Base-by-base conservation (phyloP, 2,797 vertebrate species). In the Selene dorsalis region DNA sequence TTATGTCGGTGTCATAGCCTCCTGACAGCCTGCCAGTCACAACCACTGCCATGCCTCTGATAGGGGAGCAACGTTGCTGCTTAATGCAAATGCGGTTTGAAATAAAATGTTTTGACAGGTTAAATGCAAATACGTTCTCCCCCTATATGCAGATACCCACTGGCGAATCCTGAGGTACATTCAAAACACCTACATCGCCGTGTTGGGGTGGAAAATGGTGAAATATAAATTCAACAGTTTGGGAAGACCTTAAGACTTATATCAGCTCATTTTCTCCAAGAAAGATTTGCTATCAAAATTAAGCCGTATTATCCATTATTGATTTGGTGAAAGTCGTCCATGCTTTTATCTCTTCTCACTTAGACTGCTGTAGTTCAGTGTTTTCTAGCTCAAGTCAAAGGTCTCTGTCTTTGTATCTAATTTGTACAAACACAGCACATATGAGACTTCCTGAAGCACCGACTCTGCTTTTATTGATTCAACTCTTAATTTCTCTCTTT, bases 401-500 rank as follows among this genome's bases (percentile, higher is more conserved):
- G 71, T 68, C 58, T 69, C 16, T 79, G 26, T 80, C 62, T 76
- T 45, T 47, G 32, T 78, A 39, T 80, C 73, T 66, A 77, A 68
- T 86, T 76, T 89, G 85, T 82, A 74, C 58, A 84, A 80, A 80
- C 77, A 79, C 70, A 32, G 59, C 64, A 84, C 77, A 77, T 43
- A 9, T 16, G 69, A 82, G 80, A 68, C 80, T 47, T 76, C 73
- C 66, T 59, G 55, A 35, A 64, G 68, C 80, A 73, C 69, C 3
- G 69, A 67, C 52, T 75, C 69, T 60, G 50, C 75, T 77, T 70
- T 85, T 78, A 89, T 87, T 74, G 87, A 89, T 87, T 82, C 39
- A 77, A 59, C 45, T 64, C 70, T 68, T 77, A 50, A 72, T 68
- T 68, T 75, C 22, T 70, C 7, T 17, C 22, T 26, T 22, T 30